Evolutionary conservation across 2,888 invertebrate species (phyloP).

Genomic region (Exocentrus adspersus): DNA sequence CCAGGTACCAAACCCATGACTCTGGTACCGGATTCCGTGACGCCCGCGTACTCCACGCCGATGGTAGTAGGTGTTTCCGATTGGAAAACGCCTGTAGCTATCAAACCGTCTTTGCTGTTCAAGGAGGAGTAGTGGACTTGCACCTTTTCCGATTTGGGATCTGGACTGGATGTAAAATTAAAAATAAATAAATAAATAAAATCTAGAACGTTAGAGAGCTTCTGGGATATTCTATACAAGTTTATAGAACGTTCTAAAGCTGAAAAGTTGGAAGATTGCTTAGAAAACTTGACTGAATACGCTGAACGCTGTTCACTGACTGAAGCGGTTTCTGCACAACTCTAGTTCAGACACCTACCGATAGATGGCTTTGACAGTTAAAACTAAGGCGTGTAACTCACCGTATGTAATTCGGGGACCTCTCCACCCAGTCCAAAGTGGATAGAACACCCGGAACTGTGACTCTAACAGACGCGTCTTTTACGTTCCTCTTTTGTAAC

Average conservation of each 20-base stretch:
- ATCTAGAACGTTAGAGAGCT: too few species aligned
- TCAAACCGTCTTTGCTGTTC: constrained; percentile 96
- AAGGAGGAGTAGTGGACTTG: constrained; percentile 84
- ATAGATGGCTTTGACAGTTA: too few species aligned
- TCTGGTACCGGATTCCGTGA: constrained; percentile 54
- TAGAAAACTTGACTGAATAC: too few species aligned
- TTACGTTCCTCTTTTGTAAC: constrained; percentile 27
- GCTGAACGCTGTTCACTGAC: too few species aligned
- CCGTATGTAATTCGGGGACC: constrained; percentile 56
- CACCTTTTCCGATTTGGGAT: constrained; percentile 26
- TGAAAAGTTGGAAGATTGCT: too few species aligned
- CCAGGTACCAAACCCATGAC: constrained; percentile 62
- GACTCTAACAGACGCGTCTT: constrained; percentile 64
- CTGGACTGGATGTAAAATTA: constrained; percentile 16
- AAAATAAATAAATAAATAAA: too few species aligned
- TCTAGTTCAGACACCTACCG: too few species aligned
- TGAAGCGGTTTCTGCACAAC: too few species aligned
- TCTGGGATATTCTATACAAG: too few species aligned
- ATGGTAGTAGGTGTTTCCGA: constrained; percentile 92
- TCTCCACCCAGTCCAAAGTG: constrained; percentile 82
- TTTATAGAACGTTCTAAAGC: too few species aligned
- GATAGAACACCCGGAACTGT: constrained; percentile 78
- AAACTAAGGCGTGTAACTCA: constrained; percentile 31
- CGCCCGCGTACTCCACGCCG: constrained; percentile 84
- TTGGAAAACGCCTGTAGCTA: constrained; percentile 92